Evolutionary conservation across 1,140 invertebrate genomes (phyloP).

Genomic region (Pomphorhynchus laevis): DNA sequence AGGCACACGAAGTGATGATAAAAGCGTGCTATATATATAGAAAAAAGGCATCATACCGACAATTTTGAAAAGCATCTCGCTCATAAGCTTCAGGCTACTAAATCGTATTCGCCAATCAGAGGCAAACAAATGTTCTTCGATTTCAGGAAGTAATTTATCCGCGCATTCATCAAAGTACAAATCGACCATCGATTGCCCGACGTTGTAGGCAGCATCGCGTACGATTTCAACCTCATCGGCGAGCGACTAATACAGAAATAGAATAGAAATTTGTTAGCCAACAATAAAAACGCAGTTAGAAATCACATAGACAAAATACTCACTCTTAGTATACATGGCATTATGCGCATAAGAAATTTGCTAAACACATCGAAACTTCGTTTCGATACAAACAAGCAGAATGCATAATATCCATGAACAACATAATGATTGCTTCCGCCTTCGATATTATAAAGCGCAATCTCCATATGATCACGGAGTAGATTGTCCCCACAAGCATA

Average conservation of each 20-base stretch:
- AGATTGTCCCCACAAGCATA: no score
- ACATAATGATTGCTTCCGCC: no score
- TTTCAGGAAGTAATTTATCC: slow-evolving; percentile 50
- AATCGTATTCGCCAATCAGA: slow-evolving; percentile 89
- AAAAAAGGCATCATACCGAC: no score
- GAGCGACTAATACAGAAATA: slow-evolving; percentile 28
- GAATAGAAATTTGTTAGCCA: not conserved
- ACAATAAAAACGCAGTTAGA: not conserved
- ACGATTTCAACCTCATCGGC: slow-evolving; percentile 98
- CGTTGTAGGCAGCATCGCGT: slow-evolving; percentile 63
- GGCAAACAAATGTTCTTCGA: slow-evolving; percentile 32
- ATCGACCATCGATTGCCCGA: slow-evolving; percentile 77
- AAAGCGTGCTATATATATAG: no score
- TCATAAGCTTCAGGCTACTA: slow-evolving; percentile 67
- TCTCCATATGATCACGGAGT: no score
- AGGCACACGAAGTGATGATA: no score
- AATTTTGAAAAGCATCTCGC: slow-evolving; percentile 72
- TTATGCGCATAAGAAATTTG: slow-evolving; percentile 74
- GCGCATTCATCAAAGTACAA: slow-evolving; percentile 81
- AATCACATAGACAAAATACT: not conserved
- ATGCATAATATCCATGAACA: no score
- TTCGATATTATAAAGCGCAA: no score
- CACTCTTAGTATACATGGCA: slow-evolving; percentile 68
- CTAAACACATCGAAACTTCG: slow-evolving; percentile 59
- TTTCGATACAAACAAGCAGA: no score